These are phyloP conservation scores for Esox lucius DNA, from an alignment of 2,797 vertebrate species.

Conservation along the genomic window DNA sequence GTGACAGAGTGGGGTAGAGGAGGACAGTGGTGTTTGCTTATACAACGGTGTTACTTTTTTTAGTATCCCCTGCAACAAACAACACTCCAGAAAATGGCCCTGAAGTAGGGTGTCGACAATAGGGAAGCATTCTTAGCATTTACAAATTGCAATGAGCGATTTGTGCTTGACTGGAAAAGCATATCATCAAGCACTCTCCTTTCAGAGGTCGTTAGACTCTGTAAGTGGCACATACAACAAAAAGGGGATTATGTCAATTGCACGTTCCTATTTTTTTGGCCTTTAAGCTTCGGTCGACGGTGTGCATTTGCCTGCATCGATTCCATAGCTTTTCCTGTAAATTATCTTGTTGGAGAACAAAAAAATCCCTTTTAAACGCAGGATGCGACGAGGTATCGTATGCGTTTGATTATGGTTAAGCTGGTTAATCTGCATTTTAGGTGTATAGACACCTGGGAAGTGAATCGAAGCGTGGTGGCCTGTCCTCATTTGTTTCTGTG, in stretches of 20 bases:
- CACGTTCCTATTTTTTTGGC: background rate
- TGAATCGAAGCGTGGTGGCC: too few species aligned
- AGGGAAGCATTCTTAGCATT: constrained; percentile 34
- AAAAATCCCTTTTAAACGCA: too few species aligned
- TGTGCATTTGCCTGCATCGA: too few species aligned
- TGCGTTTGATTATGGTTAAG: too few species aligned
- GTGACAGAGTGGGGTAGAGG: constrained; percentile 13
- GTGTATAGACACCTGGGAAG: too few species aligned
- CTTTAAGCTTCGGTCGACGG: background rate
- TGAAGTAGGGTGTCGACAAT: constrained; percentile 29
- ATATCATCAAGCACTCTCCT: constrained; percentile 43
- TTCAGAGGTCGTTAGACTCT: constrained; percentile 21
- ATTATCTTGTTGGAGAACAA: background rate
- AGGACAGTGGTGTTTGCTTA: constrained; percentile 26
- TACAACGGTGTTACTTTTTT: constrained; percentile 28
- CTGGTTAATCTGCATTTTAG: too few species aligned
- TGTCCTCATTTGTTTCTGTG: too few species aligned
- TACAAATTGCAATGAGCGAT: constrained; percentile 24
- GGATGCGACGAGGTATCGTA: too few species aligned
- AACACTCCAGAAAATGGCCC: constrained; percentile 21
- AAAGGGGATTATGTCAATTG: background rate
- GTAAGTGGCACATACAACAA: background rate
- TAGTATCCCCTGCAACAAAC: constrained; percentile 25
- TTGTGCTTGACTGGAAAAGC: constrained; percentile 36
- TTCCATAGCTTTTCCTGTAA: background rate